These are phyloP conservation scores for Xylophagus ater DNA, from an alignment of 2,888 invertebrate genomes.

Conservation along the genomic window DNA sequence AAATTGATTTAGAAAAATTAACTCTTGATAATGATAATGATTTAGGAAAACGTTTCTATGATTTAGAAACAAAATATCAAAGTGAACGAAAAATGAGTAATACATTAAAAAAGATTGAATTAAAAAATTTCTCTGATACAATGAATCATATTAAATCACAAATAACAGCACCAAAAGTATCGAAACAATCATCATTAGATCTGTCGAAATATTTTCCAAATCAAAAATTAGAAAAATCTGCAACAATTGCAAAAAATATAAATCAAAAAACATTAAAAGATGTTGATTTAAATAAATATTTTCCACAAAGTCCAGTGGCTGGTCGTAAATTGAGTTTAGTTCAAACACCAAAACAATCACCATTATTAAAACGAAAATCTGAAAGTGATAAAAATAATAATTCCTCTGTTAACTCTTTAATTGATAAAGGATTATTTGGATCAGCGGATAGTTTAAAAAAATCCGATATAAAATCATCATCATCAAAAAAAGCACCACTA, in stretches of 20 bases:
- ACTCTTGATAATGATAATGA: slow-evolving; percentile 21
- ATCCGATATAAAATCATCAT: no score
- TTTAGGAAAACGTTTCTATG: slow-evolving; percentile 27
- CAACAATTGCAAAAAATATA: slow-evolving; percentile 28
- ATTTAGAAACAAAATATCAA: slow-evolving; percentile 23
- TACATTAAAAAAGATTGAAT: slow-evolving; percentile 35
- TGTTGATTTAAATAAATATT: slow-evolving; percentile 37
- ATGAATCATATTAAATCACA: slow-evolving; percentile 36
- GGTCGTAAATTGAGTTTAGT: no score
- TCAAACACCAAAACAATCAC: slow-evolving; percentile 8
- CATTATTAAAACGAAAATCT: slow-evolving; percentile 9
- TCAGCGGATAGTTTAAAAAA: no score
- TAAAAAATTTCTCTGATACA: slow-evolving; percentile 34
- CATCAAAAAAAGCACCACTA: slow-evolving; percentile 20
- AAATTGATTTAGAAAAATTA: slow-evolving; percentile 9
- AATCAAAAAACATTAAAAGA: slow-evolving; percentile 38
- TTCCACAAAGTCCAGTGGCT: slow-evolving; percentile 36
- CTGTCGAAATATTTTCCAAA: slow-evolving; percentile 38
- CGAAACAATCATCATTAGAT: slow-evolving; percentile 30
- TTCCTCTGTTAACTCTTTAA: slow-evolving; percentile 15
- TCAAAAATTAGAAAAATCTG: slow-evolving; percentile 30
- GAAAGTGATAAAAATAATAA: background rate
- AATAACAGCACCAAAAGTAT: slow-evolving; percentile 31
- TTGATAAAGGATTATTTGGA: slow-evolving; percentile 8
- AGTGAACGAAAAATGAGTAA: slow-evolving; percentile 24